Percentiles rank a stretch among this genome's conserved stretches.
Conservation (phyloP, 2,113 vertebrate genomes). For the Hyperopisus bebe region DNA sequence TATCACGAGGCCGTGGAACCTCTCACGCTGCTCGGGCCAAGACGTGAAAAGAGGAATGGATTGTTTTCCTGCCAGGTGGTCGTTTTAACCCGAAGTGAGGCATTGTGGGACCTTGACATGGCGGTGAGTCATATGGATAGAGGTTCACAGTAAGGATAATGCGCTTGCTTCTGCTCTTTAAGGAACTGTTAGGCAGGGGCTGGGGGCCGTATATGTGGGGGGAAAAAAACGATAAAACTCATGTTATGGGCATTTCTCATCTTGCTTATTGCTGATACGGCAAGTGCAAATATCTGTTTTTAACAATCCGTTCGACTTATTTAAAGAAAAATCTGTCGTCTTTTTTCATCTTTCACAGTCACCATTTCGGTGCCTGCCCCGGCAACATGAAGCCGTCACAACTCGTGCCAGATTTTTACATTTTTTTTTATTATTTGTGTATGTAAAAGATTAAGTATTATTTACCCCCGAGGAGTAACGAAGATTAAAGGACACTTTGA, state of each 20-base stretch:
- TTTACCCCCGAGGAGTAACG: background rate
- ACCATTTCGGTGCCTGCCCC: background rate
- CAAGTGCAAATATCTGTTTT: background rate
- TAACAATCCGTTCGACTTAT: background rate
- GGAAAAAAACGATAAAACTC: background rate
- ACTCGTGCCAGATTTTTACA: background rate
- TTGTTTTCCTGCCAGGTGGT: background rate
- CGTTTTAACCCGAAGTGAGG: background rate
- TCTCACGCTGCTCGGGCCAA: background rate
- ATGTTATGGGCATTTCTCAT: background rate
- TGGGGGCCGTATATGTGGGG: background rate
- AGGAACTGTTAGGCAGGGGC: background rate
- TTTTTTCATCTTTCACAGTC: background rate
- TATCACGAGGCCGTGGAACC: background rate
- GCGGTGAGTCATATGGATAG: background rate
- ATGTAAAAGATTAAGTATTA: slow-evolving; percentile 6
- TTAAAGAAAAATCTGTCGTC: background rate
- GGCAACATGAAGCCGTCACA: background rate
- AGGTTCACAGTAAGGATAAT: background rate
- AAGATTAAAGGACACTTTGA: slow-evolving; percentile 12
- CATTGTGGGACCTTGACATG: background rate
- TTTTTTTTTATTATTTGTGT: background rate
- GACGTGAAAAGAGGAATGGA: background rate
- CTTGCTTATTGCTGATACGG: background rate
- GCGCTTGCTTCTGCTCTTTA: background rate